These are phyloP conservation scores for Drosophila eohydei DNA, from an alignment of 2,888 invertebrate genomes.

Conservation along the genomic window DNA sequence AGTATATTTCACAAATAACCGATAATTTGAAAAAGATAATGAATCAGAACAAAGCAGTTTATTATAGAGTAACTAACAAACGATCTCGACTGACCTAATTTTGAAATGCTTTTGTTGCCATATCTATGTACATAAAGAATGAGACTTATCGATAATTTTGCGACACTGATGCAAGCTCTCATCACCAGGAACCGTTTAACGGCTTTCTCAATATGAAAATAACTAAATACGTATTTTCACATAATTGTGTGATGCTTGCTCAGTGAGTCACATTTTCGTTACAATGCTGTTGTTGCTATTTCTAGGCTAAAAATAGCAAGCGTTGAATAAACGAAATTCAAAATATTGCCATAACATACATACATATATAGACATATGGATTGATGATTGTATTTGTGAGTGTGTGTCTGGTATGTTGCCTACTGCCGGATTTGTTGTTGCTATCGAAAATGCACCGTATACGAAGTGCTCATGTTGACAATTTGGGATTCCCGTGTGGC, in stretches of 20 bases:
- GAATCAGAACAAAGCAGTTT: too few species aligned
- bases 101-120: slow-evolving; percentile 11
- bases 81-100: neutral
- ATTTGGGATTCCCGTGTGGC: slow-evolving; percentile 77
- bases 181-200: slow-evolving; percentile 14
- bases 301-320: slow-evolving; percentile 53
- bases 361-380: slow-evolving; percentile 6
- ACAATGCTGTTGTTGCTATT: slow-evolving; percentile 36
- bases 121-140: neutral
- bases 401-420: slow-evolving; percentile 15
- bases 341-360: slow-evolving; percentile 56
- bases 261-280: slow-evolving; percentile 49
- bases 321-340: slow-evolving; percentile 47
- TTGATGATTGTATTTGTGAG: slow-evolving; percentile 9
- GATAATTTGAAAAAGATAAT: neutral
- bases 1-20: too few species aligned
- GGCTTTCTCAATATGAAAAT: slow-evolving; percentile 42
- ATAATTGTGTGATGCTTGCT: slow-evolving; percentile 34
- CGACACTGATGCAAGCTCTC: slow-evolving; percentile 5
- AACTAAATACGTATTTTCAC: slow-evolving; percentile 27
- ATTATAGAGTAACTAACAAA: neutral
- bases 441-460: slow-evolving; percentile 53
- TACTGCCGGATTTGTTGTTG: slow-evolving; percentile 25
- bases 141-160: slow-evolving; percentile 15
- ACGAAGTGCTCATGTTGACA: slow-evolving; percentile 51